Percentiles rank a stretch among this genome's conserved stretches.
phyloP scores from a whole-genome alignment of 2,113 vertebrate species.

The Galbula dea region DNA sequence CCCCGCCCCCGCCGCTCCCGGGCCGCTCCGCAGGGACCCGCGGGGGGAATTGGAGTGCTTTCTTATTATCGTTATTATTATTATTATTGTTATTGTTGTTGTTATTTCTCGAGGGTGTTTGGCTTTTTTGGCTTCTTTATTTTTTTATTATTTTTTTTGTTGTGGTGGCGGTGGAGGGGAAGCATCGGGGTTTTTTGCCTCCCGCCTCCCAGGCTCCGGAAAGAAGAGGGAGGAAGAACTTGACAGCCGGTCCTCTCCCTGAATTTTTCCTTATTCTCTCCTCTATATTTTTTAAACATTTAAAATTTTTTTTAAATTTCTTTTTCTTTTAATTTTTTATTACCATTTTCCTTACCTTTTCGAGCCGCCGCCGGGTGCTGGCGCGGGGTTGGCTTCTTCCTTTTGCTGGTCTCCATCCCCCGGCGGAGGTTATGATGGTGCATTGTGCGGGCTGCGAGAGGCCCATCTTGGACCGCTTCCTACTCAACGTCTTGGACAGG shows the following conservation, averaged over 20 bases:
- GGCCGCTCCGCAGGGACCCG: background rate
- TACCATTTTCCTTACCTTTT: background rate
- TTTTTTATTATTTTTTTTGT: background rate
- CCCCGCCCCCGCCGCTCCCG: too few species aligned
- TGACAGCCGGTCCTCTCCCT: background rate
- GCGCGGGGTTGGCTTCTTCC: background rate
- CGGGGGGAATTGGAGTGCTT: background rate
- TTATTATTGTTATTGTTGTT: background rate
- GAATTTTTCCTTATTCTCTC: background rate
- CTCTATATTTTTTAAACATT: background rate
- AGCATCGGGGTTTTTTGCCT: background rate
- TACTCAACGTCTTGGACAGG: constrained; percentile 93
- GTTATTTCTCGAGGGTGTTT: background rate
- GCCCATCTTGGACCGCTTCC: constrained; percentile 94
- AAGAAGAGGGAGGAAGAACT: constrained; percentile 48
- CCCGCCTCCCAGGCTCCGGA: constrained; percentile 16
- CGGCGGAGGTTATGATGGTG: constrained; percentile 90
- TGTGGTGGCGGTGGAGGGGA: background rate
- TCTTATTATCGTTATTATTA: background rate
- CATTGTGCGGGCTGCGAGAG: constrained; percentile 96
- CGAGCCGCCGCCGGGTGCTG: background rate
- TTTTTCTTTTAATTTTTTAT: background rate
- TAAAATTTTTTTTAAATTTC: background rate
- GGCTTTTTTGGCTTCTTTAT: background rate
- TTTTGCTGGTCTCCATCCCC: background rate